Base-by-base conservation (phyloP, 1,140 invertebrate genomes). In the Chironomus striatipennis region DNA sequence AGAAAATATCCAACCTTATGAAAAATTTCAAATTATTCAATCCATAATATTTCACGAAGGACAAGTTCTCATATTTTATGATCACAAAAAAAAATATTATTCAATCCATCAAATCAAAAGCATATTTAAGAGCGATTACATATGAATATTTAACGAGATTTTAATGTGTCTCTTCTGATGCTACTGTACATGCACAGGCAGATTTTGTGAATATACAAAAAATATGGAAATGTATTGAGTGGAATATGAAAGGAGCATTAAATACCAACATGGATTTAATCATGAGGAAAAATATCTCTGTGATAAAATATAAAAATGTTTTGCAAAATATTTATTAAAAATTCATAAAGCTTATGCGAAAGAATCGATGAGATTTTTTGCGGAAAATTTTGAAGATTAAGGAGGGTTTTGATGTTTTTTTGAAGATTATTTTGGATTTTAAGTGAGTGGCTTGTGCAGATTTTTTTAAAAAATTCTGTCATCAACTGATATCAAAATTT, bases 101-200 rank as follows among this genome's bases (percentile, higher is more conserved):
- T 57, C 47, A 57, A 57, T 57, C 47, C 47, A 57, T 57, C 47
- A 57, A 57, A 70, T 18, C 65, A 70, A 70, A 70, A 70, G 65
- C 65, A 20, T 70, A 70, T 20, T 57, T 57, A 12, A 12, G 47
- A 57, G 10, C 47, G 47, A 57, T 57, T 70, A 70, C 18, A 17
- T 21, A 70, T 70, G 20, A 70, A 70, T 70, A 70, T 70, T 70
- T 70, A 70, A 70, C 65, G 65, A 70, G 65, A 70, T 20, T 70
- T 70, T 70, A 70, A 70, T 70, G 65, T 70, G 65, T 70, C 65
- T 70, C 18, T 67, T 12, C n/a, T 47, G 43, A 1, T 57, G 47
- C 47, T n/a, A n/a, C 4, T n/a, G 47, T n/a, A 5, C n/a, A n/a
- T 57, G 12, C 47, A n/a, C 47, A 15, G 12, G 12, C 47, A 47